Evolutionary conservation across 1,140 invertebrate genomes (phyloP).

Genomic region (Micrasema minimum): DNA sequence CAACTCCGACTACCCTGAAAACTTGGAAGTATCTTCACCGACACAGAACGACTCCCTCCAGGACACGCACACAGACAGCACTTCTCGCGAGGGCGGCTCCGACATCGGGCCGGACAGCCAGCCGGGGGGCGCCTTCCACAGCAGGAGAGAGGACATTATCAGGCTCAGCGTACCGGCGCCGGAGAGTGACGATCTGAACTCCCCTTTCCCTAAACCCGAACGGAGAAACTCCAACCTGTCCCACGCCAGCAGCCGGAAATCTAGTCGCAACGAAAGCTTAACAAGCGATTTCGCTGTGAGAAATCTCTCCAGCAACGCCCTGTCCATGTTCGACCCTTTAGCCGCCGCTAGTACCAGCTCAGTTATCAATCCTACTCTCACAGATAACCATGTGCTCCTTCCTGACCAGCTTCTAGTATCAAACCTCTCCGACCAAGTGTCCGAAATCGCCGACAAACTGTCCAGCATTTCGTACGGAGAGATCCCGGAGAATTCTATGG

Average conservation of each 20-base stretch:
- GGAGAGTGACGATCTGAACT: slow-evolving; percentile 30
- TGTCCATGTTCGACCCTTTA: slow-evolving; percentile 66
- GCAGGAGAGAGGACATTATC: slow-evolving; percentile 44
- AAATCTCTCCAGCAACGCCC: slow-evolving; percentile 63
- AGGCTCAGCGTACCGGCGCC: slow-evolving; percentile 28
- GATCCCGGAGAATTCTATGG: slow-evolving; percentile 44
- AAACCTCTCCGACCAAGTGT: slow-evolving; percentile 64
- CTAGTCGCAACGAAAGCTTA: slow-evolving; percentile 58
- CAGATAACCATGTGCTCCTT: slow-evolving; percentile 57
- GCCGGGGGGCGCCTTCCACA: slow-evolving; percentile 57
- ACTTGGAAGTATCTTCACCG: slow-evolving; percentile 64
- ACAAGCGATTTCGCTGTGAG: slow-evolving; percentile 58
- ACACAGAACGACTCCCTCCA: slow-evolving; percentile 62
- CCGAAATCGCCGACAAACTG: slow-evolving; percentile 63
- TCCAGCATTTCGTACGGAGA: slow-evolving; percentile 58
- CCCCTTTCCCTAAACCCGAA: slow-evolving; percentile 40
- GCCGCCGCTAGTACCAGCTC: slow-evolving; percentile 54
- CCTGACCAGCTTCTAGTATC: slow-evolving; percentile 63
- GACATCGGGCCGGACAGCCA: background rate
- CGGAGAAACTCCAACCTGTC: slow-evolving; percentile 49
- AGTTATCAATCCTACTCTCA: slow-evolving; percentile 32
- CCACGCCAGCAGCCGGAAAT: slow-evolving; percentile 56
- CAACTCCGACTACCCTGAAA: slow-evolving; percentile 63
- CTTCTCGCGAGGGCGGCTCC: background rate
- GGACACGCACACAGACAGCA: slow-evolving; percentile 48